Percentiles rank a stretch among this genome's conserved stretches.
These are phyloP conservation scores for Herpailurus yagouaroundi DNA, from an alignment of 2,113 vertebrate species.

Conservation along the genomic window DNA sequence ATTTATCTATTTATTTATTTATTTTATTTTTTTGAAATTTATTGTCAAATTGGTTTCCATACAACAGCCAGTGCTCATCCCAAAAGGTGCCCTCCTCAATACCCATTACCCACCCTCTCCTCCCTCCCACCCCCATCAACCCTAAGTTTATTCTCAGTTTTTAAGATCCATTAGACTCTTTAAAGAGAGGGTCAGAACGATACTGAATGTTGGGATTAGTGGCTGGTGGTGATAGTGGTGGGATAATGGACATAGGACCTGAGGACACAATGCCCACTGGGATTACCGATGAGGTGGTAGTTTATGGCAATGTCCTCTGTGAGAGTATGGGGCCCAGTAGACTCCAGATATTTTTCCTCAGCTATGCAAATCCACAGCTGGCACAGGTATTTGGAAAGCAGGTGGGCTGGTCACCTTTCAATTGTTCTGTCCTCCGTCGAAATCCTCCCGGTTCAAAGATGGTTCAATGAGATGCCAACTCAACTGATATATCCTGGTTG, in stretches of 20 bases:
- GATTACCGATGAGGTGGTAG: neutral
- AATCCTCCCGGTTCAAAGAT: neutral
- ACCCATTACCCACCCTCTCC: too few relatives aligned
- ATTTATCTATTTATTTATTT: too few relatives aligned
- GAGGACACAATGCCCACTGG: neutral
- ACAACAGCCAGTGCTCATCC: too few relatives aligned
- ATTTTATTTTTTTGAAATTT: too few relatives aligned
- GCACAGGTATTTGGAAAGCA: neutral
- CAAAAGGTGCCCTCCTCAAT: too few relatives aligned
- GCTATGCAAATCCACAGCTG: neutral
- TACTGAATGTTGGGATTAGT: neutral
- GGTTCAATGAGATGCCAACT: neutral
- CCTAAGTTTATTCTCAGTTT: too few relatives aligned
- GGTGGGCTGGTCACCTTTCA: neutral
- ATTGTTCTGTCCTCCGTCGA: neutral
- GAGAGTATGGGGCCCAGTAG: neutral
- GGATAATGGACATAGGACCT: rapidly evolving
- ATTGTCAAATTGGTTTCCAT: too few relatives aligned
- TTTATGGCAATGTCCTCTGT: neutral
- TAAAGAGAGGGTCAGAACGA: neutral
- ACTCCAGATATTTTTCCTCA: neutral
- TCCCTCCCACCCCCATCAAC: too few relatives aligned
- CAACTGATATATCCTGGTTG: neutral
- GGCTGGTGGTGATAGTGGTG: neutral
- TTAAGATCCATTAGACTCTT: neutral